Conservation (phyloP, 2,888 invertebrate species). For the Chymomyza procnemis region DNA sequence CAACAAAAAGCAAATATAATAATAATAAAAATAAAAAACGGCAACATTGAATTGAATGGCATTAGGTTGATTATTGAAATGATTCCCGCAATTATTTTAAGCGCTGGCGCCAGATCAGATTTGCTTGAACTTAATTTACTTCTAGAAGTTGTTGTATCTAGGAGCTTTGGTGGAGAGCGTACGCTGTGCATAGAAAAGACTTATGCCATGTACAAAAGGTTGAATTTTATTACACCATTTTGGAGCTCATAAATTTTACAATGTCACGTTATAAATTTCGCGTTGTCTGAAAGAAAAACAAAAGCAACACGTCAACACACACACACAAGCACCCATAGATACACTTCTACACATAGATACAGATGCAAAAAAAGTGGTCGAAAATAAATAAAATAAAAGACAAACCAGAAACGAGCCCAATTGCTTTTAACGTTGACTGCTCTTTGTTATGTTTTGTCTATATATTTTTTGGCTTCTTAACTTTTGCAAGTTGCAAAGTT, state of each 20-base stretch:
- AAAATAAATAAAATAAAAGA: too few species aligned
- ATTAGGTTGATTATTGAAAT: slow-evolving; percentile 24
- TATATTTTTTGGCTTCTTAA: slow-evolving; percentile 56
- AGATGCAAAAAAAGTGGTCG: not conserved
- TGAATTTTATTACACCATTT: slow-evolving; percentile 58
- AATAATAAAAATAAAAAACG: not conserved
- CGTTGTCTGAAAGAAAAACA: slow-evolving; percentile 32
- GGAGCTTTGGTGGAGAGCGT: not conserved
- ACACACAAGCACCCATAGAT: too few species aligned
- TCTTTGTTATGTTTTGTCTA: slow-evolving; percentile 18
- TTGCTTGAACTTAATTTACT: not conserved
- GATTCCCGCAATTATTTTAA: slow-evolving; percentile 56
- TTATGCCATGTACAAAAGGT: slow-evolving; percentile 5
- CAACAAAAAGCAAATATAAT: not conserved
- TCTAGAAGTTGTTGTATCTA: not conserved
- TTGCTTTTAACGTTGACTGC: not conserved
- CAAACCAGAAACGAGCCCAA: not conserved
- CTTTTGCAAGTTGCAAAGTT: slow-evolving; percentile 63
- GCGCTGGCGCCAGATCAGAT: slow-evolving; percentile 53
- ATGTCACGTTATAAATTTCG: slow-evolving; percentile 71
- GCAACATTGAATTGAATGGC: slow-evolving; percentile 4
- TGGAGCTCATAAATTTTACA: slow-evolving; percentile 65
- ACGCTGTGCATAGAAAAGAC: not conserved
- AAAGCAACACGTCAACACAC: not conserved
- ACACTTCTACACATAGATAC: too few species aligned